These are phyloP conservation scores for Bursaphelenchus okinawaensis DNA, from an alignment of 2,888 invertebrate species.

Conservation along the genomic window DNA sequence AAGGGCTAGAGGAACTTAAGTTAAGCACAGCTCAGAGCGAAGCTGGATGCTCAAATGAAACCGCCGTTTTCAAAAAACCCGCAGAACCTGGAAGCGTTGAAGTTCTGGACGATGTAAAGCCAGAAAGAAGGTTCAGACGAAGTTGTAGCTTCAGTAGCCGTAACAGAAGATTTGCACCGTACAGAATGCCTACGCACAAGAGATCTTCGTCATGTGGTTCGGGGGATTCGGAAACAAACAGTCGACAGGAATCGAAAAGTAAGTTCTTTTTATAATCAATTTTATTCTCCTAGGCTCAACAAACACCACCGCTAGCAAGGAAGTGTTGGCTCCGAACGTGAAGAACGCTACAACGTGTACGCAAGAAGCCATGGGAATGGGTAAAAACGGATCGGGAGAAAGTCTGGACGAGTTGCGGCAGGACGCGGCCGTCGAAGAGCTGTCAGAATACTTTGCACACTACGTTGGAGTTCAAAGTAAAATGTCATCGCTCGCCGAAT, in stretches of 20 bases:
- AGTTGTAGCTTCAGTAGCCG: not conserved
- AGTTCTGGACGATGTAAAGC: not conserved
- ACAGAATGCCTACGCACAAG: not conserved
- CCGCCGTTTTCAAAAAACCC: not conserved
- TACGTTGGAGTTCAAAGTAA: slow-evolving; percentile 43
- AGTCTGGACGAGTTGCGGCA: not conserved
- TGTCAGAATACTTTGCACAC: slow-evolving; percentile 43
- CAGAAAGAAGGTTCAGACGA: not conserved
- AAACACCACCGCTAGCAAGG: not conserved
- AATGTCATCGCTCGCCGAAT: slow-evolving; percentile 45
- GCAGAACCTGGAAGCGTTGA: not conserved
- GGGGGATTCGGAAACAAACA: not conserved
- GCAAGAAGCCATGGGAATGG: not conserved
- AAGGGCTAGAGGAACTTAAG: not conserved
- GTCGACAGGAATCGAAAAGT: not conserved
- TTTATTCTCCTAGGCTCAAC: not conserved
- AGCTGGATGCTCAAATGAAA: not conserved
- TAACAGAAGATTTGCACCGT: not conserved
- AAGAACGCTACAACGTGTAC: not conserved
- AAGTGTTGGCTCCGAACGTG: not conserved
- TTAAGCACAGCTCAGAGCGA: not conserved
- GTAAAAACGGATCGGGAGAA: not conserved
- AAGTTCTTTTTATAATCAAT: not conserved
- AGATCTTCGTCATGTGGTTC: not conserved
- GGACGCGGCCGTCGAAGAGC: slow-evolving; percentile 33